phyloP scores from a whole-genome alignment of 2,113 vertebrate species.

The Carettochelys insculpta region DNA sequence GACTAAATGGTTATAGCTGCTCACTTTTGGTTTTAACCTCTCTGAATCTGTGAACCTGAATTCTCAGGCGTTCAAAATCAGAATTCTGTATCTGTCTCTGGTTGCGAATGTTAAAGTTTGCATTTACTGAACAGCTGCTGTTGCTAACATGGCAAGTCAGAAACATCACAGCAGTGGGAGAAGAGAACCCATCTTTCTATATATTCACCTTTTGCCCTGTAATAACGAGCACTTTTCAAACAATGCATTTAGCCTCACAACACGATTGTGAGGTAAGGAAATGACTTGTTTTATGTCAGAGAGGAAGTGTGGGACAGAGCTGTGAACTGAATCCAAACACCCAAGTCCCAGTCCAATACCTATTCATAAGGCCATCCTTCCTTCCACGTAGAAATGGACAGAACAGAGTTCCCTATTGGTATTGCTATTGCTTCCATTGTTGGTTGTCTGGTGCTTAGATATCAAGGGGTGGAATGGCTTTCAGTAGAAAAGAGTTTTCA shows the following conservation, averaged over 20 bases:
- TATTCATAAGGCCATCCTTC: background rate
- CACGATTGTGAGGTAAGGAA: background rate
- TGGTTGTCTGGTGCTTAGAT: background rate
- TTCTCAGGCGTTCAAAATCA: background rate
- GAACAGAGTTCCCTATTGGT: background rate
- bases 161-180: background rate
- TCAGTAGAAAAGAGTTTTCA: background rate
- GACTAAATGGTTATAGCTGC: background rate
- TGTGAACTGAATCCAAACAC: background rate
- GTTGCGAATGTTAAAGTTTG: background rate
- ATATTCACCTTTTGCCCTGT: background rate
- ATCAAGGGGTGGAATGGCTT: background rate
- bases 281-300: conserved; percentile 9
- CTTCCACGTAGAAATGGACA: background rate
- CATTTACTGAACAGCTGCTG: background rate
- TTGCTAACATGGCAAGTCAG: background rate
- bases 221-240: background rate
- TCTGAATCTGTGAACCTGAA: background rate
- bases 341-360: conserved; percentile 12
- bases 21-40: background rate
- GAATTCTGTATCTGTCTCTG: background rate
- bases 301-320: background rate
- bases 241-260: background rate
- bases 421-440: background rate
- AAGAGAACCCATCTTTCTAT: background rate